Evolutionary conservation across 2,797 vertebrate genomes (phyloP).

Genomic region (Xenopus petersii): DNA sequence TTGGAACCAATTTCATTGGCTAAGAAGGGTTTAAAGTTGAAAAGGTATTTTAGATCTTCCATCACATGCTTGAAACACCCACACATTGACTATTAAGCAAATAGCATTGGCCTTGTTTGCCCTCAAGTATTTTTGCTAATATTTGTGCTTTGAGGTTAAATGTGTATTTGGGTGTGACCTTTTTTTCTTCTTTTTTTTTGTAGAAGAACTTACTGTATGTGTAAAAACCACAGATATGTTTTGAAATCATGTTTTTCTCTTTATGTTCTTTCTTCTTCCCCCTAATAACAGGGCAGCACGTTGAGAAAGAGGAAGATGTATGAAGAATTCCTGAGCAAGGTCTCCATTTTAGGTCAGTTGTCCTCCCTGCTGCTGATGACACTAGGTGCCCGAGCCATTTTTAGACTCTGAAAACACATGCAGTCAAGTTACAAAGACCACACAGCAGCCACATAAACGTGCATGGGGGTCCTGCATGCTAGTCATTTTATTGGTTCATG

Average conservation of each 20-base stretch:
- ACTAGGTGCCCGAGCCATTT: background rate
- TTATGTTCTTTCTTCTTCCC: slow-evolving; percentile 32
- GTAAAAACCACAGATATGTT: slow-evolving; percentile 53
- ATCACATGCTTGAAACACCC: background rate
- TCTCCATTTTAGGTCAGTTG: slow-evolving; percentile 90
- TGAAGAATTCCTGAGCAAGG: slow-evolving; percentile 94
- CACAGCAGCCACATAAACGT: slow-evolving; percentile 23
- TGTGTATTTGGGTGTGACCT: background rate
- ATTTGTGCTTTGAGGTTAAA: background rate
- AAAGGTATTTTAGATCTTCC: background rate
- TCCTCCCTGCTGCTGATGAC: slow-evolving; percentile 40
- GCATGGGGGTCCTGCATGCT: slow-evolving; percentile 30
- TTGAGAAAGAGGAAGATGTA: slow-evolving; percentile 96
- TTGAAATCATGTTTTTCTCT: slow-evolving; percentile 48
- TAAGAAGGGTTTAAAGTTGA: background rate
- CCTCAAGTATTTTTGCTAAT: background rate
- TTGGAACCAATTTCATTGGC: too few species aligned
- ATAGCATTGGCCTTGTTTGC: background rate
- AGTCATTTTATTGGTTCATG: slow-evolving; percentile 31
- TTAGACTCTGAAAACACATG: background rate
- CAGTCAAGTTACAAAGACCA: slow-evolving; percentile 34
- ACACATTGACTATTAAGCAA: background rate
- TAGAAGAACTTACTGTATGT: background rate
- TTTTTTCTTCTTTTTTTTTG: too few species aligned
- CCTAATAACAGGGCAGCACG: slow-evolving; percentile 82